phyloP scores from a whole-genome alignment of 2,888 invertebrate species.

The Cosmorhoe ocellata region DNA sequence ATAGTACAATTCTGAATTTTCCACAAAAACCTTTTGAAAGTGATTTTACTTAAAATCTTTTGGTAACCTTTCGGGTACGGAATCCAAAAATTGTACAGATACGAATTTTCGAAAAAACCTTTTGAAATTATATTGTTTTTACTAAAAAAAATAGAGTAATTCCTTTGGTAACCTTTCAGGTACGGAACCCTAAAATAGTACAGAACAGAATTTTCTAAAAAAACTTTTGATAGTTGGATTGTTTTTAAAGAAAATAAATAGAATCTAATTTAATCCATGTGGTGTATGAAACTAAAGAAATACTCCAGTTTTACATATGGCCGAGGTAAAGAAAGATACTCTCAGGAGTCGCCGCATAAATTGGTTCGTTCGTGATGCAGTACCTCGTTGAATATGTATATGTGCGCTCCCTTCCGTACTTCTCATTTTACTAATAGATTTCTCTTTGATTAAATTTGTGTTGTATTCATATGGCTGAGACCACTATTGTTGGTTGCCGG shows the following conservation, averaged over 20 bases:
- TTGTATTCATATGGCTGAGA: constrained; percentile 76
- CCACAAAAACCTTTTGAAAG: too few relatives aligned
- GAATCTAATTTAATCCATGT: constrained; percentile 53
- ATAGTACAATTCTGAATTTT: too few relatives aligned
- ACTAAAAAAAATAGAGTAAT: too few relatives aligned
- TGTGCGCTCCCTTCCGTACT: constrained; percentile 81
- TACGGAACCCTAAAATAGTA: too few relatives aligned
- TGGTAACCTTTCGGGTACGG: too few relatives aligned
- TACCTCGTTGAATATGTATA: constrained; percentile 82
- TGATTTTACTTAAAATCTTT: too few relatives aligned
- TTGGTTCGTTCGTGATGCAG: constrained; percentile 81
- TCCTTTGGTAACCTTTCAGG: too few relatives aligned
- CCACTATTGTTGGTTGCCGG: constrained; percentile 71
- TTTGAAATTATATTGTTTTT: too few relatives aligned
- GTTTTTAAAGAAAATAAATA: constrained; percentile 36
- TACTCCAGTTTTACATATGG: constrained; percentile 79
- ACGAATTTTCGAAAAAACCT: too few relatives aligned
- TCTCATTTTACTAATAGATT: constrained; percentile 83
- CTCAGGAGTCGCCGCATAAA: constrained; percentile 78
- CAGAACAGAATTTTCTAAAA: too few relatives aligned
- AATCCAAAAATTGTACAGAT: too few relatives aligned
- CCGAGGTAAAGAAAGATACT: constrained; percentile 76
- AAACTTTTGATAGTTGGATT: too few relatives aligned
- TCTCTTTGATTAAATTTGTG: constrained; percentile 83
- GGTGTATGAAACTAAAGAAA: constrained; percentile 72